phyloP scores from a whole-genome alignment of 2,797 vertebrate genomes.

The Antennarius maculatus region DNA sequence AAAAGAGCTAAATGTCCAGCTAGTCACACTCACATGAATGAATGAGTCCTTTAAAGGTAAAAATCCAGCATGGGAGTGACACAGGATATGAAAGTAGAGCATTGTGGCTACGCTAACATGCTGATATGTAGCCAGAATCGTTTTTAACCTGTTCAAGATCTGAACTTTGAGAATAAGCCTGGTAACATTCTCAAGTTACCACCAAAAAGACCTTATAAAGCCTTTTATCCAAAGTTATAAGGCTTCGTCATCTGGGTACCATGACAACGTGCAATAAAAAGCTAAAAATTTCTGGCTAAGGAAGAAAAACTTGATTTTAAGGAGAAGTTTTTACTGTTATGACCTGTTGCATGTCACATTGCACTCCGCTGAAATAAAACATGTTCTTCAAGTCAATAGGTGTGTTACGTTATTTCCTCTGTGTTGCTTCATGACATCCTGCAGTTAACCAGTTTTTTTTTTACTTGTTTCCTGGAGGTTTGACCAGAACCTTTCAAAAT shows the following conservation, averaged over 20 bases:
- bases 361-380: neutral
- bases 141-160: too few species aligned
- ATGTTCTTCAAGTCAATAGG: neutral
- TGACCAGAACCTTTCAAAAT: neutral
- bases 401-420: neutral
- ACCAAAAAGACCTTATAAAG: too few species aligned
- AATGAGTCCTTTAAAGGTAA: neutral
- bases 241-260: neutral
- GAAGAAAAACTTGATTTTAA: too few species aligned
- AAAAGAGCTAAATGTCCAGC: neutral
- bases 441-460: neutral
- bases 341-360: too few species aligned
- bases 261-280: too few species aligned
- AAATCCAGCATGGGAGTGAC: neutral
- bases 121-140: neutral
- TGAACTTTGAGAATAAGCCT: neutral
- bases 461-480: neutral
- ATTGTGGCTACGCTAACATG: neutral
- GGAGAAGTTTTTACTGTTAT: too few species aligned
- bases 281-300: too few species aligned
- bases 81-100: too few species aligned
- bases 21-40: neutral
- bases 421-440: neutral
- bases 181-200: too few species aligned
- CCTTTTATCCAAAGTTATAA: too few species aligned